Conservation (phyloP, 2,888 invertebrate species). For the Tupiocoris notatus region DNA sequence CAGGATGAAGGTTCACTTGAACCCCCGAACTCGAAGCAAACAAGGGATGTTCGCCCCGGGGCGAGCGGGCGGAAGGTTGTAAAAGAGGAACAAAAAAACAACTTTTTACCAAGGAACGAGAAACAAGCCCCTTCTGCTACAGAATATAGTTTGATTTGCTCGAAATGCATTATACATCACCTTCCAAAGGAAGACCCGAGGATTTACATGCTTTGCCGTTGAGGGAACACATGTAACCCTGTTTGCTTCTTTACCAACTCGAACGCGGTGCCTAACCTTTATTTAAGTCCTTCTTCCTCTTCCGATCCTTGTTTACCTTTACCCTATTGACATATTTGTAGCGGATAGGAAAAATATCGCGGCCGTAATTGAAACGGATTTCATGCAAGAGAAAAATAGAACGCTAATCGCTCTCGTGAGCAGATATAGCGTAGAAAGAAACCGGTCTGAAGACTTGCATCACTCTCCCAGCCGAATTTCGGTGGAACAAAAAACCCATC, state of each 20-base stretch:
- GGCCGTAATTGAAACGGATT: too few relatives aligned
- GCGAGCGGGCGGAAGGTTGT: neutral
- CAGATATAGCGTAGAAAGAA: too few relatives aligned
- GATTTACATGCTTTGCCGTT: conserved; percentile 18
- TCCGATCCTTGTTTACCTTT: too few relatives aligned
- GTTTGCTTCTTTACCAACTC: neutral
- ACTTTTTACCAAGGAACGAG: conserved; percentile 7
- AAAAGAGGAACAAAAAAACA: neutral
- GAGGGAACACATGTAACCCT: conserved; percentile 22
- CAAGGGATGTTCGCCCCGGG: neutral
- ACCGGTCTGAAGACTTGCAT: too few relatives aligned
- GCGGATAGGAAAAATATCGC: too few relatives aligned
- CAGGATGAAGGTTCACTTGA: neutral
- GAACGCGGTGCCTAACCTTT: neutral
- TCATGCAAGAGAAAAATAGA: too few relatives aligned
- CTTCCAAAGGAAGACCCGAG: conserved; percentile 1
- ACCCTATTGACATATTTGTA: too few relatives aligned
- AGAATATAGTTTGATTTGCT: conserved; percentile 37
- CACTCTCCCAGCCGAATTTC: too few relatives aligned
- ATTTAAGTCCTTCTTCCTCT: neutral
- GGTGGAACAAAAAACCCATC: too few relatives aligned
- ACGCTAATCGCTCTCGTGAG: too few relatives aligned
- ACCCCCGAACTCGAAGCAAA: conserved; percentile 11
- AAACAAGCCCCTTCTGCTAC: conserved; percentile 22
- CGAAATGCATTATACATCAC: conserved; percentile 36